Percentiles rank a stretch among this genome's conserved stretches.
Evolutionary conservation across 2,113 vertebrate species (phyloP).

Genomic region (Balaeniceps rex): DNA sequence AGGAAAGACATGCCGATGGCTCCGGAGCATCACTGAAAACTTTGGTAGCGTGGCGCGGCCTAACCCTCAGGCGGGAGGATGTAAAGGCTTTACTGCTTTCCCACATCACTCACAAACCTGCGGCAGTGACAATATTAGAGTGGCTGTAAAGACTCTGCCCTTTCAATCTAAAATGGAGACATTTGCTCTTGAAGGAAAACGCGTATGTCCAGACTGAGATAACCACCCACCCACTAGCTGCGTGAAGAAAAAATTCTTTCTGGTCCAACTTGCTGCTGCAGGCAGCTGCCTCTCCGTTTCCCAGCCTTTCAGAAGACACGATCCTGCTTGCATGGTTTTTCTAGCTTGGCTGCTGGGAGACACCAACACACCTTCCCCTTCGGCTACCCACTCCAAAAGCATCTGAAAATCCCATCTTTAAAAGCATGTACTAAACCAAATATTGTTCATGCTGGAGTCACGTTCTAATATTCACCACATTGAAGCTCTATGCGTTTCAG

Average conservation of each 20-base stretch:
- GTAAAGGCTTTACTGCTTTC: not conserved
- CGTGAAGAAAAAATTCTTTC: not conserved
- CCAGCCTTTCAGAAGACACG: too few species aligned
- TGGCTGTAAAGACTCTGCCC: not conserved
- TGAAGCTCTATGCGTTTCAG: not conserved
- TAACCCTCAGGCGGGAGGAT: fast-evolving
- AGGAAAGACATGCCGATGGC: fast-evolving
- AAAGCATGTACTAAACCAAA: fast-evolving
- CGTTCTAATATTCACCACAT: fast-evolving
- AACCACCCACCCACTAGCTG: fast-evolving
- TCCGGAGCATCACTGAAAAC: not conserved
- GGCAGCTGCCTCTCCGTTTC: not conserved
- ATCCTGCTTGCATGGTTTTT: not conserved
- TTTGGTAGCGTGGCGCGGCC: fast-evolving
- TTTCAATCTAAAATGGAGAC: not conserved
- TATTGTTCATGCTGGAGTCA: fast-evolving
- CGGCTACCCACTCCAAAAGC: not conserved
- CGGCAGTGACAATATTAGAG: fast-evolving
- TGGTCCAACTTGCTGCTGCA: not conserved
- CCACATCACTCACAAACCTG: not conserved
- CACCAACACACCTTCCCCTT: not conserved
- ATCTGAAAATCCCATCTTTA: not conserved
- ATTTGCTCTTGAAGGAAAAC: not conserved
- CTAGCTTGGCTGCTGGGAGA: not conserved
- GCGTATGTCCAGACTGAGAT: fast-evolving